Evolutionary conservation across 2,797 vertebrate genomes (phyloP), one percentile per base, ranked within the genome.

Genomic region (Rhinichthys osculus): DNA sequence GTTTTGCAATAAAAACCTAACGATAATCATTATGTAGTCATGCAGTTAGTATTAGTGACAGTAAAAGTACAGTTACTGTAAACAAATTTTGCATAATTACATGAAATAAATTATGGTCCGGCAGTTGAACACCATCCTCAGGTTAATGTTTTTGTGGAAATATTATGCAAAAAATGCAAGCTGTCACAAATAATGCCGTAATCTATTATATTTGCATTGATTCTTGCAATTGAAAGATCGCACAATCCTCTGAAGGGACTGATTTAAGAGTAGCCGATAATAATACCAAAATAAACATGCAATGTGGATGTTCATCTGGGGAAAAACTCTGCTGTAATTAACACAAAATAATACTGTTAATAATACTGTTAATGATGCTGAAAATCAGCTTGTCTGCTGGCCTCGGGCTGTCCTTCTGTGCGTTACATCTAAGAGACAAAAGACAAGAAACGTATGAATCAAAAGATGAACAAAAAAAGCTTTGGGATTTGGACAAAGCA

Each of bases 351-450:
- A 27, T n/a, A 17, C 52, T 59, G 50, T n/a, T 40, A 10, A 38
- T 40, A 35, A 27, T n/a, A 17, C 52, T 59, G 50, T n/a, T 40
- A 78, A 62, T 62, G 76, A 40, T 59, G 52, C 76, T 78, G 21
- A 16, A 42, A 40, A 38, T 78, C 35, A 78, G 23, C 52, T 17
- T 40, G 33, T 78, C 16, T 59, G 52, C 74, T n/a, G 13, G 13
- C 35, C 76, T 59, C 23, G 16, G 13, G 54, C 35, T 38, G 50
- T 14, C 30, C 10, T 7, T 27, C 14, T 47, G 40, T 44, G 44
- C 27, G 30, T 52, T 77, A 59, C 50, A 38, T 21, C 74, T n/a
- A 23, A 78, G 21, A 9, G 9, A 57, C 11, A 5, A 13, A 76
- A 40, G 33, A 2, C 13, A 70, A 40, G 19, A 70, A 70, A 40